Base-by-base conservation (phyloP, 1,140 invertebrate species). In the Colletes latitarsis region DNA sequence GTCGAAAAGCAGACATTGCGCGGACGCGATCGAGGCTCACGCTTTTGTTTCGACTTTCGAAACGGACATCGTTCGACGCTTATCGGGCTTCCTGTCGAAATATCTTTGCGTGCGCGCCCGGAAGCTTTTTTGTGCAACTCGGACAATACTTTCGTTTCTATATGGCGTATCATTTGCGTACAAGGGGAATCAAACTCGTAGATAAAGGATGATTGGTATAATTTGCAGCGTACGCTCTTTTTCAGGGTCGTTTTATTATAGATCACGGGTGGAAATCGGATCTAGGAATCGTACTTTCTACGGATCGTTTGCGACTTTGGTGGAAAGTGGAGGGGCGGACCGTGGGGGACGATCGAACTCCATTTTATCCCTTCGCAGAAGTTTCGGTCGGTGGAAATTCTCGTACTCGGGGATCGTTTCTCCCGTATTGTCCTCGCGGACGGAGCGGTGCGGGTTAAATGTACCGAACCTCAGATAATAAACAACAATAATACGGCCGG, bases 401-500 rank as follows among this genome's bases (percentile, higher is more conserved):
- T 55, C 79, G 41, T 17, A 6, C 69, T 55, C 39, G 69, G 53
- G 67, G 43, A 81, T 77, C 75, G 55, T 49, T 73, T 68, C 53
- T 82, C 52, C 15, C 71, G 84, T 72, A 82, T 76, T 85, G 79
- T 73, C 46, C 53, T 53, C 75, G 75, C 46, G 57, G 62, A 14
- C 77, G 84, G 86, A 90, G 88, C 87, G 89, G 89, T 81, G 86
- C 85, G 83, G 87, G 91, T 91, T 92, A 90, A 92, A 92, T 91
- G 91, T 91, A 92, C 82, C 90, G 91, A 91, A 86, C 74, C 68
- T 77, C 66, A 90, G 89, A 91, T 92, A 91, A 91, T 91, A 91
- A 89, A 91, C 87, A 89, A 89, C 89, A 88, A 91, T 92, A 91
- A 91, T 91, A 90, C 87, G 87, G 82, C 79, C 81, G 10, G 49